Evolutionary conservation across 2,797 vertebrate species (phyloP).

Genomic region (Xenopus petersii): DNA sequence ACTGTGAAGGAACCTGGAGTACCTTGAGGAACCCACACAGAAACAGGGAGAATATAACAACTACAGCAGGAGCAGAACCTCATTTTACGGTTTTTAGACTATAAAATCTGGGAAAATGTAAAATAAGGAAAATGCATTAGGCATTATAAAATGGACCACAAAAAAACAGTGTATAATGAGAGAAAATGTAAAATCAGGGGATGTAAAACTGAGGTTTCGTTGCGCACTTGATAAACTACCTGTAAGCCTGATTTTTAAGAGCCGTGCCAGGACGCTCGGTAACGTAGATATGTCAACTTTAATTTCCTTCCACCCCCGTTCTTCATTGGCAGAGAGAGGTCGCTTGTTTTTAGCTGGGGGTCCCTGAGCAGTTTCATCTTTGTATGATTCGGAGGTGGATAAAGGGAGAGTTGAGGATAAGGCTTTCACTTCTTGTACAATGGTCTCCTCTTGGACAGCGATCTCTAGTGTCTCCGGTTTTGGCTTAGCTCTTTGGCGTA

Average conservation of each 20-base stretch:
- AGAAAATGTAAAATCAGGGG: too few relatives aligned
- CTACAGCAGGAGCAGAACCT: too few relatives aligned
- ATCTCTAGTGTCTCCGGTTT: slow-evolving; percentile 64
- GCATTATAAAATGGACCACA: too few relatives aligned
- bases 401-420: slow-evolving; percentile 46
- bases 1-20: too few relatives aligned
- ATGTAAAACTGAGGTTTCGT: not conserved
- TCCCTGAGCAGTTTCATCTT: slow-evolving; percentile 11
- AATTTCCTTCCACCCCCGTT: slow-evolving; percentile 85
- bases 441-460: slow-evolving; percentile 59
- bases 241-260: slow-evolving; percentile 94
- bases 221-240: slow-evolving; percentile 63
- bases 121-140: too few relatives aligned
- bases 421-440: slow-evolving; percentile 66
- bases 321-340: slow-evolving; percentile 55
- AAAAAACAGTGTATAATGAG: not conserved
- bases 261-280: slow-evolving; percentile 81
- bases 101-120: too few relatives aligned
- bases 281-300: slow-evolving; percentile 71
- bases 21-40: too few relatives aligned
- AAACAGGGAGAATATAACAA: too few relatives aligned
- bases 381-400: slow-evolving; percentile 35
- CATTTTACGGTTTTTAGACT: too few relatives aligned
- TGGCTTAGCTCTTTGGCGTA: slow-evolving; percentile 74
- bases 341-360: slow-evolving; percentile 42